A percentile compares a stretch with the other conserved stretches of the same genome.
phyloP scores from a whole-genome alignment of 2,888 invertebrate species.

The Hypsopygia costalis region DNA sequence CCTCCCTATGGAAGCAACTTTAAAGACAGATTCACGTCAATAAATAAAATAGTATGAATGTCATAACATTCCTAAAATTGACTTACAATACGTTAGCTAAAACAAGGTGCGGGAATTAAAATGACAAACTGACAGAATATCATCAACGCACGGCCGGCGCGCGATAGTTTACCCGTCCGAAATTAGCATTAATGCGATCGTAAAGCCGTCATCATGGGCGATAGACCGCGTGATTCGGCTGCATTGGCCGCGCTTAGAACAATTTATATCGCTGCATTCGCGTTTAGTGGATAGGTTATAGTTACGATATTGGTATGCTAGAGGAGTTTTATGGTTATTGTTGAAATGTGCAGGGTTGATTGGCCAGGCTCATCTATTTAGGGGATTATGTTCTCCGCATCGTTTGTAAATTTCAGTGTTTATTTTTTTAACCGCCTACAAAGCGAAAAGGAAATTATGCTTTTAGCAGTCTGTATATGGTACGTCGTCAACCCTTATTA shows the following conservation, averaged over 20 bases:
- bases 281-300: constrained; percentile 28
- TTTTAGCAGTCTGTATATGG: no score
- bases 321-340: constrained; percentile 2
- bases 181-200: constrained; percentile 41
- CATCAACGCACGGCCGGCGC: constrained; percentile 22
- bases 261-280: constrained; percentile 26
- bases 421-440: no score
- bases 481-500: no score
- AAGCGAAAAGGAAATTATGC: no score
- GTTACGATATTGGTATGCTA: constrained; percentile 20
- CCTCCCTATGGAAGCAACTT: no score
- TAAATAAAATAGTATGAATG: no score
- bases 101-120: constrained; percentile 36
- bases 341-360: constrained; percentile 5
- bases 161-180: constrained; percentile 25
- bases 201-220: constrained; percentile 41
- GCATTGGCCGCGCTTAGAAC: constrained; percentile 28
- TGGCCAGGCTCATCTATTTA: constrained; percentile 1
- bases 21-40: no score
- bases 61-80: not conserved
- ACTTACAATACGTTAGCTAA: constrained; percentile 23
- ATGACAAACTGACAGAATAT: constrained; percentile 25
- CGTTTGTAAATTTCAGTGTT: no score
- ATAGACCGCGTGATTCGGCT: constrained; percentile 34
- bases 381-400: constrained; percentile 8